These are phyloP conservation scores for Aplodontia rufa DNA, from an alignment of 2,113 vertebrate genomes.

Conservation along the genomic window DNA sequence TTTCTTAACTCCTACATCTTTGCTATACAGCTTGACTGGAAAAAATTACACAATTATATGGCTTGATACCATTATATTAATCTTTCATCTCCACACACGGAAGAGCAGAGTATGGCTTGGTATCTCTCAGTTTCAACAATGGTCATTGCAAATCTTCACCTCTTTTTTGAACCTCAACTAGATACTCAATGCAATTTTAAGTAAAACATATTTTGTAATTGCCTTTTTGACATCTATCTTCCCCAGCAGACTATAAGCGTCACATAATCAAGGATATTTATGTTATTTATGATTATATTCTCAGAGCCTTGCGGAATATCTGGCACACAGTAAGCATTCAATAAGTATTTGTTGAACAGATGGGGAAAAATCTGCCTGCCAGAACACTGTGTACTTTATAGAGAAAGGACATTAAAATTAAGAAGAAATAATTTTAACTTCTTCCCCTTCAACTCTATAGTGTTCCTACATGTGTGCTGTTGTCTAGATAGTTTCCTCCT, in stretches of 20 bases:
- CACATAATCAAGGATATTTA: neutral
- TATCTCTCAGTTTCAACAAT: neutral
- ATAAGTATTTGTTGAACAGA: slow-evolving; percentile 24
- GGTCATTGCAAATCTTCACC: neutral
- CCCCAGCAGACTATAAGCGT: neutral
- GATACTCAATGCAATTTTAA: neutral
- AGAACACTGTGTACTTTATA: neutral
- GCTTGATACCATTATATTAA: neutral
- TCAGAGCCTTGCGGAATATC: neutral
- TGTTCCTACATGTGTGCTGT: neutral
- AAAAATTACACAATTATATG: neutral
- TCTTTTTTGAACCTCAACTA: neutral
- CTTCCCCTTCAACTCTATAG: neutral
- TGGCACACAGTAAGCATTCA: neutral
- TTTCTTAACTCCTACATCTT: neutral
- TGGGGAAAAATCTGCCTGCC: neutral
- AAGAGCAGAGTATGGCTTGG: neutral
- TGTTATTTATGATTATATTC: slow-evolving; percentile 26
- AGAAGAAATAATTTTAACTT: neutral
- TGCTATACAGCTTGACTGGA: neutral
- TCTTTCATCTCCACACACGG: neutral
- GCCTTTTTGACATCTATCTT: slow-evolving; percentile 7
- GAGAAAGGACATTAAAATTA: neutral
- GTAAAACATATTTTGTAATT: neutral
- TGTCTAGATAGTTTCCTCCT: neutral